Evolutionary conservation across 1,140 invertebrate genomes (phyloP), one percentile per base, ranked within the genome.

Genomic region (Diachasmimorpha longicaudata): DNA sequence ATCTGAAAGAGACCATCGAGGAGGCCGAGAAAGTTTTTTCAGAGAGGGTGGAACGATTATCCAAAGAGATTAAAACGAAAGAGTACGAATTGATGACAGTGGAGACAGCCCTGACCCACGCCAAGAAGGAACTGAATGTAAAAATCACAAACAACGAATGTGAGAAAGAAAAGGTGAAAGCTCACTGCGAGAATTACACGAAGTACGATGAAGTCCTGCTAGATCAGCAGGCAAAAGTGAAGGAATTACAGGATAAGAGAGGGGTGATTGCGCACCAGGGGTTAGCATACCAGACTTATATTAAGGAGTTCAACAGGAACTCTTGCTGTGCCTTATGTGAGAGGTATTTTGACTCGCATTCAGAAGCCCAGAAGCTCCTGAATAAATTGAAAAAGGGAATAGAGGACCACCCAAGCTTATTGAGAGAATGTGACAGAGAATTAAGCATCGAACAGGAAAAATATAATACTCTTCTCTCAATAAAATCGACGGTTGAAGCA

Each of bases 41-140:
- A 67, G 77, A 81, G 21, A 90, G 91, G 83, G 91, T 93, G 31
- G 91, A 88, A 74, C 85, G 87, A 8, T 84, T 91, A 21, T 92
- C 91, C 71, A 90, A 91, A 79, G 87, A 92, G 77, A 86, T 95
- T 44, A 91, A 92, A 55, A 85, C 87, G 44, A 90, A 91, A 68
- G 91, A 93, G 79, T 90, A 90, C 70, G 86, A 80, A 85, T 92
- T 67, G 75, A 91, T 91, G 16, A 89, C 87, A 21, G 84, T 91
- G 69, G 91, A 94, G 86, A 90, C 92, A 6, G 91, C 93, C 69
- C 86, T 92, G 52, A 91, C 90, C 72, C 90, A 92, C 79, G 86
- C 87, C n/a, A 87, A 91, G 72, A 86, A 90, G 31, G 89, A 92
- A 76, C 82, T 94, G 6, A 85, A 88, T 46, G 89, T 89, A 52